Conservation (phyloP, 2,888 invertebrate species). For the Pristionchus exspectatus region DNA sequence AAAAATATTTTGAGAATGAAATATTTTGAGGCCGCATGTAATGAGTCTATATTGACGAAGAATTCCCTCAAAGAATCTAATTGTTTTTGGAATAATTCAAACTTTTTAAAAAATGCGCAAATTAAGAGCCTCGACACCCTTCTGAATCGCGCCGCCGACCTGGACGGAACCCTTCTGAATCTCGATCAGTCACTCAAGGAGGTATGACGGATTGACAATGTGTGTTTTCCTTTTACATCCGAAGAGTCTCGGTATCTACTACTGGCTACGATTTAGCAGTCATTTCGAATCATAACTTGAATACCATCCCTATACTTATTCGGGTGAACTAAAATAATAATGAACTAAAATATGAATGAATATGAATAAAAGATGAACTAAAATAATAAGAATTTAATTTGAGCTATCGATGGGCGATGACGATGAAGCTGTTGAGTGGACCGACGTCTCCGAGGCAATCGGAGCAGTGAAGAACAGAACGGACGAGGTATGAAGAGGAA, state of each 20-base stretch:
- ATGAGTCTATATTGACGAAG: too few relatives aligned
- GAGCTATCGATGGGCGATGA: slow-evolving; percentile 47
- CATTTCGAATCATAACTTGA: neutral
- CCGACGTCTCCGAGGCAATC: slow-evolving; percentile 63
- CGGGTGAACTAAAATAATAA: too few relatives aligned
- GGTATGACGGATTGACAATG: slow-evolving; percentile 39
- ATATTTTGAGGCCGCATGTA: too few relatives aligned
- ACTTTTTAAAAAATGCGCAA: neutral
- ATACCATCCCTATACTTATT: too few relatives aligned
- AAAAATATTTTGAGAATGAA: too few relatives aligned
- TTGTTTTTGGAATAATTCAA: too few relatives aligned
- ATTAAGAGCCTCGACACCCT: slow-evolving; percentile 58
- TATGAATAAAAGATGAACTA: too few relatives aligned
- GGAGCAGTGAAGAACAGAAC: slow-evolving; percentile 62
- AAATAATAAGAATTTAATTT: neutral
- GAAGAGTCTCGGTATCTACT: neutral
- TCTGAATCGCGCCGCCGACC: slow-evolving; percentile 38
- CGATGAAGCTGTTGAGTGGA: slow-evolving; percentile 63
- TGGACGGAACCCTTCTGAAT: slow-evolving; percentile 50
- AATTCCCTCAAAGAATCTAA: too few relatives aligned
- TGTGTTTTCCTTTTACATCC: too few relatives aligned
- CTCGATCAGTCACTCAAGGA: slow-evolving; percentile 56
- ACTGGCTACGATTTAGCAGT: neutral
- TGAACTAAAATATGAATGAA: too few relatives aligned
- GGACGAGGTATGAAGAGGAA: slow-evolving; percentile 56